phyloP scores from a whole-genome alignment of 2,113 vertebrate species.

The Perca flavescens region DNA sequence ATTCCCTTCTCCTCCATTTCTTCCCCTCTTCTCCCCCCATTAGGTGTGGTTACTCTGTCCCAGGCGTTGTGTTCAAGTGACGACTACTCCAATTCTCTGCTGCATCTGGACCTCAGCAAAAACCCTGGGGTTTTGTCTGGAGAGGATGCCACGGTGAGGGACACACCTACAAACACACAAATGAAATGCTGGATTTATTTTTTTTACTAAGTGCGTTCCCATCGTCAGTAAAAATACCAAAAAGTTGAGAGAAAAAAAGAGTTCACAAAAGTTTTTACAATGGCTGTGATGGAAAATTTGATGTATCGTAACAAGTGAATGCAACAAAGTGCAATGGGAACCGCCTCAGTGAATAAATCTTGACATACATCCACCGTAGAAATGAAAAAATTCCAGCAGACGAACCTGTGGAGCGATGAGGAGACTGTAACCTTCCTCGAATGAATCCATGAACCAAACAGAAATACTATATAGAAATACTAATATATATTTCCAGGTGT shows the following conservation, averaged over 20 bases:
- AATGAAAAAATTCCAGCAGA: background rate
- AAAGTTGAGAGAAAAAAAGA: background rate
- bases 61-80: constrained; percentile 91
- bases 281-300: background rate
- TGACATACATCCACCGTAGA: background rate
- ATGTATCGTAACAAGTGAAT: background rate
- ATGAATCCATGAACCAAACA: background rate
- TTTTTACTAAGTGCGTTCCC: background rate
- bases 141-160: constrained; percentile 90
- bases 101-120: constrained; percentile 91
- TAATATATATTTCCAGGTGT: background rate
- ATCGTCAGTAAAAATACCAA: background rate
- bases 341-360: background rate
- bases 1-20: background rate
- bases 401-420: background rate
- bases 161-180: background rate
- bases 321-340: background rate
- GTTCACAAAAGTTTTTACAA: background rate
- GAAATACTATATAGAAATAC: background rate
- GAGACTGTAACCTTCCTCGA: background rate
- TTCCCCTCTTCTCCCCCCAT: background rate
- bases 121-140: constrained; percentile 91
- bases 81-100: constrained; percentile 90
- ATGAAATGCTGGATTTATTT: background rate
- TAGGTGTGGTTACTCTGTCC: constrained; percentile 90